Evolutionary conservation across 2,888 invertebrate genomes (phyloP).

Genomic region (Drosophila merina): DNA sequence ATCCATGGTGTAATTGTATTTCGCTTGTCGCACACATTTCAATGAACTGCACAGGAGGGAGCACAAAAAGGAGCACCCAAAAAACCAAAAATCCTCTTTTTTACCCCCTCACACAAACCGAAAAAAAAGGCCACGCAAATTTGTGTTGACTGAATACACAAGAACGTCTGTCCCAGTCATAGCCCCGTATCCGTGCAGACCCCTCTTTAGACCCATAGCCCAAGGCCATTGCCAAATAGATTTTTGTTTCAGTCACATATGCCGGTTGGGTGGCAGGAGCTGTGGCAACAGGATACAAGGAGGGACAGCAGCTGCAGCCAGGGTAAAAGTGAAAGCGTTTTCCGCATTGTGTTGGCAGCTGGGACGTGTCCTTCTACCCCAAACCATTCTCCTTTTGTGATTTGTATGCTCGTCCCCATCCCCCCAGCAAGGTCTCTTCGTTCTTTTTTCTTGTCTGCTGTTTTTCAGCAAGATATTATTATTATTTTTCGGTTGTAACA

Average conservation of each 20-base stretch:
- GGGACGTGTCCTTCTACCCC: slow-evolving; percentile 54
- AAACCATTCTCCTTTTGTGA: slow-evolving; percentile 52
- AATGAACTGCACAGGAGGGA: slow-evolving; percentile 58
- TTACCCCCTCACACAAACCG: neutral
- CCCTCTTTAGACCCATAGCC: slow-evolving; percentile 16
- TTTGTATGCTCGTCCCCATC: slow-evolving; percentile 54
- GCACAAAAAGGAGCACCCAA: slow-evolving; percentile 8
- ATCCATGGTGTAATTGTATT: slow-evolving; percentile 65
- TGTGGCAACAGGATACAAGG: slow-evolving; percentile 19
- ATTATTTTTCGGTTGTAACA: slow-evolving; percentile 52
- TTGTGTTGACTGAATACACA: slow-evolving; percentile 56
- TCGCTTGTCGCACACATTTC: slow-evolving; percentile 63
- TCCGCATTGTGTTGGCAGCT: slow-evolving; percentile 59
- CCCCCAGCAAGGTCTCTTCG: slow-evolving; percentile 9
- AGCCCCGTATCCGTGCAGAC: neutral
- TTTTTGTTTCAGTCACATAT: slow-evolving; percentile 60
- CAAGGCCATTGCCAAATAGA: slow-evolving; percentile 47
- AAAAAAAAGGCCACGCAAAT: slow-evolving; percentile 14
- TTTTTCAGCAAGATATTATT: slow-evolving; percentile 51
- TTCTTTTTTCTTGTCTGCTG: slow-evolving; percentile 35
- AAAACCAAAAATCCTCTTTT: slow-evolving; percentile 1
- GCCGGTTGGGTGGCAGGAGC: neutral
- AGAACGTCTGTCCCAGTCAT: slow-evolving; percentile 21
- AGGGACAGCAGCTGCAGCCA: slow-evolving; percentile 60
- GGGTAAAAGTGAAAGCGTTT: slow-evolving; percentile 72